Evolutionary conservation across 2,113 vertebrate species (phyloP).

Genomic region (Taxidea taxus): DNA sequence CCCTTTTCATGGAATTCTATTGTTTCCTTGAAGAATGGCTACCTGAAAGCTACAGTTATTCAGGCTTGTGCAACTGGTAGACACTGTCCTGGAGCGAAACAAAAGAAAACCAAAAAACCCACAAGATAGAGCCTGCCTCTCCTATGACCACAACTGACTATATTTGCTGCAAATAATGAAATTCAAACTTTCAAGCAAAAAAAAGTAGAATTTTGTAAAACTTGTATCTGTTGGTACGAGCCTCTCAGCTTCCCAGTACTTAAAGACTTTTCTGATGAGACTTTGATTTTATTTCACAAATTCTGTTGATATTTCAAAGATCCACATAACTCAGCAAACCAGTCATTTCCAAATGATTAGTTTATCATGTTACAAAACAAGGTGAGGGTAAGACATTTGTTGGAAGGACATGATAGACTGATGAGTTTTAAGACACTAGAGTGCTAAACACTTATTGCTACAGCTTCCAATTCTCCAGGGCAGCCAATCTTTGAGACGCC

Average conservation of each 20-base stretch:
- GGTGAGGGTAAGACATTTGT: neutral
- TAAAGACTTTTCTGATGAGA: neutral
- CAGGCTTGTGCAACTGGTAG: neutral
- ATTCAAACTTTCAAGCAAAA: neutral
- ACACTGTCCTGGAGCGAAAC: neutral
- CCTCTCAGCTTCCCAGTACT: neutral
- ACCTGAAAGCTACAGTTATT: neutral
- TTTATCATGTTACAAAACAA: neutral
- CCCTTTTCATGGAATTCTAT: neutral
- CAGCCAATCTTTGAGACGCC: neutral
- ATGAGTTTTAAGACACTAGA: neutral
- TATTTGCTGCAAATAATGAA: neutral
- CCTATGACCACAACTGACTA: neutral
- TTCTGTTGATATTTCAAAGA: neutral
- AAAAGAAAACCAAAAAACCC: neutral
- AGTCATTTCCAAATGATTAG: neutral
- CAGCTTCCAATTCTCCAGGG: neutral
- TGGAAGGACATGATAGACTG: rapidly evolving
- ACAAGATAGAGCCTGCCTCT: neutral
- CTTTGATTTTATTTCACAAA: neutral
- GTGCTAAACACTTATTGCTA: neutral
- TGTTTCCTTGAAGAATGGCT: neutral
- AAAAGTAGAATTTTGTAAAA: neutral
- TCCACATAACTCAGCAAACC: neutral
- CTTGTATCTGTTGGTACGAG: neutral